phyloP scores from a whole-genome alignment of 2,888 invertebrate genomes.

The Epirrita christyi region DNA sequence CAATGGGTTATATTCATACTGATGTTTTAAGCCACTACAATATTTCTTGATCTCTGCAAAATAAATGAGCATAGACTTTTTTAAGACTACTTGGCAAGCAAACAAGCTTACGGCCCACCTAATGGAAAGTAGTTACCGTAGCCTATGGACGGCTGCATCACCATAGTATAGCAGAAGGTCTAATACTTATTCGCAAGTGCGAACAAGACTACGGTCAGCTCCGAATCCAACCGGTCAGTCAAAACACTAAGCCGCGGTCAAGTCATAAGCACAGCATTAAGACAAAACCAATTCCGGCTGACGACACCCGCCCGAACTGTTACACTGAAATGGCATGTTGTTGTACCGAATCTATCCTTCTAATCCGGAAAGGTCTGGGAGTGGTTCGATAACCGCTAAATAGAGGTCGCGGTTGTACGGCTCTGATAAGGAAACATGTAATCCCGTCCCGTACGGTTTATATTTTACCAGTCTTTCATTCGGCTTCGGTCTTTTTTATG shows the following conservation, averaged over 20 bases:
- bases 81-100: no score
- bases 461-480: constrained; percentile 10
- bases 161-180: no score
- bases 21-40: no score
- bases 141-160: no score
- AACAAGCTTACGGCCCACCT: no score
- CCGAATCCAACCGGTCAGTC: constrained; percentile 9
- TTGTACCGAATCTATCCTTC: constrained; percentile 29
- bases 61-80: no score
- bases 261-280: constrained; percentile 22
- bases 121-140: no score
- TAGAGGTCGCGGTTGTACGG: constrained; percentile 48
- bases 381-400: constrained; percentile 79
- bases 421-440: constrained; percentile 36
- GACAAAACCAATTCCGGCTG: constrained; percentile 24
- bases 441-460: constrained; percentile 18
- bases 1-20: no score
- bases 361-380: constrained; percentile 77
- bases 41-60: no score
- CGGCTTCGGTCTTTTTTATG: no score
- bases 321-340: constrained; percentile 14
- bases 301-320: constrained; percentile 26
- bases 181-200: no score
- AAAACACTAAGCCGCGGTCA: constrained; percentile 12
- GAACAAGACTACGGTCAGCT: neutral